A percentile compares a stretch with the other conserved stretches of the same genome.
Conservation (phyloP, 2,797 vertebrate genomes). For the Pantherophis vulpinus region DNA sequence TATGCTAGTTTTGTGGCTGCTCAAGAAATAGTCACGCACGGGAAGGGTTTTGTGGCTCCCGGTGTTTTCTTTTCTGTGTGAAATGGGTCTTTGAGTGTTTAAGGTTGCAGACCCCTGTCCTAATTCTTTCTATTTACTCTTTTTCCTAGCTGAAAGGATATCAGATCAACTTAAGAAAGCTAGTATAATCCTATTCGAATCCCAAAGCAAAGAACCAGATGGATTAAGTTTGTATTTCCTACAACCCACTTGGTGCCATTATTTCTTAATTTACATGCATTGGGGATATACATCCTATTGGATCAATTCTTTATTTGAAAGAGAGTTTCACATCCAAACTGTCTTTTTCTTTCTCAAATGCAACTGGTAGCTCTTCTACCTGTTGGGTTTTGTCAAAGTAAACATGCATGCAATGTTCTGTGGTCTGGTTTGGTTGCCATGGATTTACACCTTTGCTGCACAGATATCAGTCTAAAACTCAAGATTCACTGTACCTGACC, state of each 20-base stretch:
- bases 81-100: too few species aligned
- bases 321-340: neutral
- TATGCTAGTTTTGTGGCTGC: too few species aligned
- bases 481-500: neutral
- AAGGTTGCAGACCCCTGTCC: neutral
- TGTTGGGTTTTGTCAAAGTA: neutral
- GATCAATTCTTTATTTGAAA: neutral
- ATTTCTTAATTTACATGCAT: neutral
- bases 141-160: neutral
- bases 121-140: neutral
- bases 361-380: neutral
- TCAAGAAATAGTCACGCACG: too few species aligned
- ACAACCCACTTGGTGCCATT: too few species aligned
- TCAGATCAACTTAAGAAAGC: neutral
- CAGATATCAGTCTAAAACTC: neutral
- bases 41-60: too few species aligned
- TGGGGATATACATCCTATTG: neutral
- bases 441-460: neutral
- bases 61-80: too few species aligned
- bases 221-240: neutral
- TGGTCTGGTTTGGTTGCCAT: neutral
- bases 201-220: neutral
- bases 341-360: neutral
- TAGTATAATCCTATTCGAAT: neutral
- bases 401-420: neutral